Evolutionary conservation across 2,888 invertebrate species (phyloP).

Genomic region (Elegia similella): DNA sequence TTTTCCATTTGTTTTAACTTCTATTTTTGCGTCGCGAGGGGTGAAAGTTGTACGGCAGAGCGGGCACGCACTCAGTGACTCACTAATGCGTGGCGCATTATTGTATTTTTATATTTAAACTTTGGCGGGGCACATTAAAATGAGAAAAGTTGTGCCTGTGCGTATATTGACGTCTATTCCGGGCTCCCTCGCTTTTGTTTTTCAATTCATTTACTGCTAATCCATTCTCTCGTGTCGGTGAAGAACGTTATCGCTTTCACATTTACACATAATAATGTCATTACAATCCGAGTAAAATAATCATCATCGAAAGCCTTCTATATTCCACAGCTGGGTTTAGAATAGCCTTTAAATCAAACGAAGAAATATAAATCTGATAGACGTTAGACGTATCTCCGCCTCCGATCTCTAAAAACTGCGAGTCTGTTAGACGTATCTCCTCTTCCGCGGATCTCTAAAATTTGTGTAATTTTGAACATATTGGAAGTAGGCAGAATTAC

Average conservation of each 20-base stretch:
- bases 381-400: too few relatives aligned
- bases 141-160: constrained; percentile 67
- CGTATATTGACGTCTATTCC: constrained; percentile 54
- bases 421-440: too few relatives aligned
- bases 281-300: too few relatives aligned
- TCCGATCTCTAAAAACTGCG: too few relatives aligned
- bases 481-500: too few relatives aligned
- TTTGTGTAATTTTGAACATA: too few relatives aligned
- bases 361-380: too few relatives aligned
- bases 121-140: constrained; percentile 77
- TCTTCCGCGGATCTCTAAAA: too few relatives aligned
- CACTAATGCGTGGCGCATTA: constrained; percentile 79
- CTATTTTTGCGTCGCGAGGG: constrained; percentile 73
- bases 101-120: constrained; percentile 78
- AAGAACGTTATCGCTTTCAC: background rate
- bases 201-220: constrained; percentile 16
- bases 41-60: constrained; percentile 52
- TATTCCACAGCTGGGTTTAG: too few relatives aligned
- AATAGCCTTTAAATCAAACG: too few relatives aligned
- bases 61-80: constrained; percentile 77
- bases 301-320: too few relatives aligned
- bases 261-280: too few relatives aligned
- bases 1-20: constrained; percentile 81
- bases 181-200: constrained; percentile 15
- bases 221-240: background rate